phyloP scores from a whole-genome alignment of 2,888 invertebrate species.

The Biston betularia region DNA sequence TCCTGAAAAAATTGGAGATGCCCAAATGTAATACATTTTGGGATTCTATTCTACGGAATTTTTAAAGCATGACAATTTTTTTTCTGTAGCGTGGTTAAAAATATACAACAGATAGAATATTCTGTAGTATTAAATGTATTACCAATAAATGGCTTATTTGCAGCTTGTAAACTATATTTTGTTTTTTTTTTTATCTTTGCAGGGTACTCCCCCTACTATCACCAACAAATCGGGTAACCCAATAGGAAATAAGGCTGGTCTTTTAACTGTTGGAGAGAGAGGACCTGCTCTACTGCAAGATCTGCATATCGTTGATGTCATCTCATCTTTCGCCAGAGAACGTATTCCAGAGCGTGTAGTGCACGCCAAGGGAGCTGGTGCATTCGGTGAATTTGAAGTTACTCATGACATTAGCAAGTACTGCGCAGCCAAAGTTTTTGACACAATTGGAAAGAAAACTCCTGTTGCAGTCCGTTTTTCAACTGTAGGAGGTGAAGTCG shows the following conservation, averaged over 20 bases:
- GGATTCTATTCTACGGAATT: too few relatives aligned
- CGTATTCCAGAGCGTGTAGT: constrained; percentile 98
- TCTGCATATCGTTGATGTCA: constrained; percentile 91
- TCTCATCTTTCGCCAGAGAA: constrained; percentile 95
- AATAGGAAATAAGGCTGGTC: constrained; percentile 90
- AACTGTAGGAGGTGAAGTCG: constrained; percentile 95
- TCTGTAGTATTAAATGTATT: too few relatives aligned
- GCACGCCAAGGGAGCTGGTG: constrained; percentile 98
- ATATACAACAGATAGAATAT: too few relatives aligned
- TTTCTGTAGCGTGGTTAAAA: too few relatives aligned
- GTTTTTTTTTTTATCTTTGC: constrained; percentile 51
- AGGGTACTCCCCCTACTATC: constrained; percentile 87
- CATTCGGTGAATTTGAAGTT: constrained; percentile 95
- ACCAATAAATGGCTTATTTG: too few relatives aligned
- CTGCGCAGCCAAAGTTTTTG: constrained; percentile 92
- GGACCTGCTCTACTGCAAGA: constrained; percentile 97
- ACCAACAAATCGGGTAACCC: constrained; percentile 94
- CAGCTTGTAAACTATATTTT: neutral
- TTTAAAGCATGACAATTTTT: too few relatives aligned
- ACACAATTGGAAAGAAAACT: constrained; percentile 91
- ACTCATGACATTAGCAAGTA: constrained; percentile 95
- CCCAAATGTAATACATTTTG: too few relatives aligned
- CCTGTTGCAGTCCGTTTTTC: constrained; percentile 93
- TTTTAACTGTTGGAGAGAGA: constrained; percentile 93
- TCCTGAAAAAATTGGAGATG: too few relatives aligned